Evolutionary conservation across 1,140 invertebrate species (phyloP), one percentile per base, ranked within the genome.

Genomic region (Venustaconcha ellipsiformis): DNA sequence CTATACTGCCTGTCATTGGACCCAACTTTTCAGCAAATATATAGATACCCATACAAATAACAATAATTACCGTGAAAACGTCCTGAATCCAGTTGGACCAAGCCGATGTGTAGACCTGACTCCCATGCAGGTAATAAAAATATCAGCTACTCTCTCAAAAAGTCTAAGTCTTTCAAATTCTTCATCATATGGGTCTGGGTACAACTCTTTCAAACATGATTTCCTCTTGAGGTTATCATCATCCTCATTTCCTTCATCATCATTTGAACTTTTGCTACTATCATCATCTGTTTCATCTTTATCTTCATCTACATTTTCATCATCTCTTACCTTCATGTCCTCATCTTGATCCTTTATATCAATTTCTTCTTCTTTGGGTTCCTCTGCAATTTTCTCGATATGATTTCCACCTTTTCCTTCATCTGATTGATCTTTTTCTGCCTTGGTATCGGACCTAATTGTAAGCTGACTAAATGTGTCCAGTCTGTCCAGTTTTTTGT

Each of bases 21-120:
- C 11, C 37, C 37, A 48, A 48, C 2, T 2, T 30, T 30, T 30
- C 26, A 30, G 26, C 26, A 30, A 30, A 4, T 30, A 30, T 48
- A 48, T 11, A 23, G 37, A 8, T 48, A 48, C 37, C 37, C 37
- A 48, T 48, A 6, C 37, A 48, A 48, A 1, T 48, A 48, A 48
- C 6, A 20, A 12, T n/a, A 26, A n/a, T 59, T 72, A 89, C 88
- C 87, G 87, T 17, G 87, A 82, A 80, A 89, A 89, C 48, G 83
- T 85, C 64, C 87, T 72, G 67, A 89, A 89, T 18, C 81, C 87
- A 20, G 86, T 83, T n/a, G 86, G 83, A 12, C 87, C 84, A 56
- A 89, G 82, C 15, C 86, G 82, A 26, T 81, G 72, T 48, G 82
- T 78, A 18, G 84, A 84, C 59, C 83, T 67, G 14, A 86, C 80